Evolutionary conservation across 1,140 invertebrate genomes (phyloP), one percentile per base, ranked within the genome.

Genomic region (Sipha flava): DNA sequence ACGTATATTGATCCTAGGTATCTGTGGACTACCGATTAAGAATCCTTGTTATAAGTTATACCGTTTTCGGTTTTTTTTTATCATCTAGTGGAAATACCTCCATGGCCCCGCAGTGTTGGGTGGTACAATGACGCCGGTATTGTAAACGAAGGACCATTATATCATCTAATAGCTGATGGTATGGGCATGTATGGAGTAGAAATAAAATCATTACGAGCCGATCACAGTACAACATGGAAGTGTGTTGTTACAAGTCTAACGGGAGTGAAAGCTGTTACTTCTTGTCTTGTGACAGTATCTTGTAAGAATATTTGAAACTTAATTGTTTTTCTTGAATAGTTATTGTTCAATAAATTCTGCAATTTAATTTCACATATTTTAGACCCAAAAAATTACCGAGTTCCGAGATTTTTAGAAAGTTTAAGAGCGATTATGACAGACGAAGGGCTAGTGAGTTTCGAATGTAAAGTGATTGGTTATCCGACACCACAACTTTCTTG

Each of bases 381-480:
- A 93, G 92, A 95, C 85, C 94, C 95, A 59, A 94, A 94, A 84
- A 95, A 95, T 84, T 96, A 95, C 83, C 89, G 93, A 81, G 92
- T 92, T 84, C 94, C 94, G 18, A 87, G 92, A 81, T 96, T 96
- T 85, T 91, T 96, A 89, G 94, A 96, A 85, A 93, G 91, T 81
- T 87, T 96, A 23, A 92, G 92, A 85, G 94, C 94, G 6, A 89
- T 96, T 45, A 87, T 96, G 26, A 95, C 94, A 0, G 94, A 95
- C 84, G 94, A 96, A 88, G 94, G 94, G 2, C 85, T 95, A 6
- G 94, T 96, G 3, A 95, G 94, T 0, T 96, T 96, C 83, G 94
- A 96, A 84, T 96, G 94, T 84, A 95, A 95, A 86, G 94, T 96
- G 0, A 94, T 95, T 9, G 94, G 94, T 0, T 95, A 94, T 82